Percentiles rank a stretch among this genome's conserved stretches.
Evolutionary conservation across 2,888 invertebrate species (phyloP).

Genomic region (Cryptocheilus praepositus): DNA sequence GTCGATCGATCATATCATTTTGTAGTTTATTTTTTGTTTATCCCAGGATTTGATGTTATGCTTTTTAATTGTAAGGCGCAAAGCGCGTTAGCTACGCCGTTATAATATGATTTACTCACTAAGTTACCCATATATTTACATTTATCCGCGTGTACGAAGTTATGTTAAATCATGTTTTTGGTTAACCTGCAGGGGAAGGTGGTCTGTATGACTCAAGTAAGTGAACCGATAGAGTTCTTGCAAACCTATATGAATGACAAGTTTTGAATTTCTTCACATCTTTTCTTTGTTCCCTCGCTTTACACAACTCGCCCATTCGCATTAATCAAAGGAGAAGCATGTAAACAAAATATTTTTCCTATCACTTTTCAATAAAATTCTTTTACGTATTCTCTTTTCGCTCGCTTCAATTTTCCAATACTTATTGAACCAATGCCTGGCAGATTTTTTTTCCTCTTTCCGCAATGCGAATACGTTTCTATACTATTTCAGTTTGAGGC

Average conservation of each 20-base stretch:
- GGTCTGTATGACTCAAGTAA: slow-evolving; percentile 72
- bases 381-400: too few relatives aligned
- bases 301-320: slow-evolving; percentile 20
- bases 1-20: background rate
- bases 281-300: slow-evolving; percentile 1
- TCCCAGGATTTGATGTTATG: background rate
- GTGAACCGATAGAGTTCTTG: slow-evolving; percentile 66
- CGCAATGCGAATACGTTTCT: too few relatives aligned
- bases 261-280: slow-evolving; percentile 11
- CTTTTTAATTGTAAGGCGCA: background rate
- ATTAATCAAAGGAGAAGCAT: slow-evolving; percentile 4
- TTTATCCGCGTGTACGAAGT: slow-evolving; percentile 56
- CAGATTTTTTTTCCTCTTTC: too few relatives aligned
- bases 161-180: slow-evolving; percentile 70
- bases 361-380: background rate
- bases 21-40: slow-evolving; percentile 4
- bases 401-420: too few relatives aligned
- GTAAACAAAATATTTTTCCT: background rate
- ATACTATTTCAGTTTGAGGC: too few relatives aligned
- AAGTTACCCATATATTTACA: slow-evolving; percentile 19
- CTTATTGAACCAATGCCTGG: too few relatives aligned
- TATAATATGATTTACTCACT: slow-evolving; percentile 29
- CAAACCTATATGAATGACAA: slow-evolving; percentile 63
- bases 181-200: slow-evolving; percentile 72
- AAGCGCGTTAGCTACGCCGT: slow-evolving; percentile 13